Evolutionary conservation across 1,140 invertebrate genomes (phyloP), one percentile per base, ranked within the genome.

Genomic region (Caerostris darwini): DNA sequence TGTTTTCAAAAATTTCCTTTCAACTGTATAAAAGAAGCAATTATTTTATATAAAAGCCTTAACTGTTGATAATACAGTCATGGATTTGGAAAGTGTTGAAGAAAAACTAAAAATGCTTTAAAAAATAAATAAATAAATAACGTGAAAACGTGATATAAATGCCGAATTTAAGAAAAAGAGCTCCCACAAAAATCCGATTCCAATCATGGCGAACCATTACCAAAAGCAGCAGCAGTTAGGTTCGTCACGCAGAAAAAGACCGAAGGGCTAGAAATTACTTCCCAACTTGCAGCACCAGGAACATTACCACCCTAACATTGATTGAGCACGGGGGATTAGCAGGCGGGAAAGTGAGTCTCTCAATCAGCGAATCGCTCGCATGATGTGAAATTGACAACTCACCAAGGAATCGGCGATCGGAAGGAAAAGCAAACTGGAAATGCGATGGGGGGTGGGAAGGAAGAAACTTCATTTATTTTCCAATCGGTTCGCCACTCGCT

Each of bases 381-480:
- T 83, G 82, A 83, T 83, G 82, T 58, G 82, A 83, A 83, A 83
- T 83, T 69, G 87, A 89, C 87, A 89, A 64, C 87, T 89, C 87
- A 89, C 87, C 61, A 89, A 89, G 61, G 87, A 89, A 89, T 69
- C 64, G 59, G 54, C 8, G 53, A 57, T 57, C 57, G n/a, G 87
- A 54, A 69, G 87, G 34, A 89, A 34, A 87, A 87, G 85, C 57
- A 87, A 67, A 89, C 64, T 71, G 87, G 64, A 89, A 90, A 58
- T 50, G 89, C 54, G 59, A 54, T 50, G 50, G 59, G 58, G 59
- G 61, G 81, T 50, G 50, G 58, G 17, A 50, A 34, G 50, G 71
- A 54, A 59, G 57, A 92, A 85, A 85, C 71, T 71, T 83, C 77
- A 93, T 93, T 93, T 93, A 93, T 93, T 93, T 93, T 93, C 92